A percentile compares a stretch with the other conserved stretches of the same genome.
Evolutionary conservation across 2,797 vertebrate species (phyloP).

Genomic region (Rhinichthys osculus): DNA sequence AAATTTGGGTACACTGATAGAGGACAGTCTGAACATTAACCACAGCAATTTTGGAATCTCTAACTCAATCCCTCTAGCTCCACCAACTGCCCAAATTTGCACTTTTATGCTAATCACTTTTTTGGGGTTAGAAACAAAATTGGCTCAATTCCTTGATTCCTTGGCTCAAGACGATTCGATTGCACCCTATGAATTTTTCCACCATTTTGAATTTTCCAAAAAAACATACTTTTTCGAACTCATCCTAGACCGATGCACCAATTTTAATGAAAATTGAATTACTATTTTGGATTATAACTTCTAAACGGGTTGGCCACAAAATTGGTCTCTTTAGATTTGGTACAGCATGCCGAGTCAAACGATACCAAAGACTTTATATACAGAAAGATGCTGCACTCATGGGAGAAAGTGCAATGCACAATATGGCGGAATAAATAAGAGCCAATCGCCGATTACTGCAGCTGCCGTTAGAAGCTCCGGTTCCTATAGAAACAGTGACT

Average conservation of each 20-base stretch:
- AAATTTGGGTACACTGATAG: not conserved
- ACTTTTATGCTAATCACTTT: not conserved
- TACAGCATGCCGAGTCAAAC: no score
- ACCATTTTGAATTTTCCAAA: not conserved
- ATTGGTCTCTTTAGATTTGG: no score
- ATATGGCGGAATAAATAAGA: no score
- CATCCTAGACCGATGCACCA: not conserved
- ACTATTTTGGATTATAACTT: no score
- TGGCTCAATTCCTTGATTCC: not conserved
- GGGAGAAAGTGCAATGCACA: no score
- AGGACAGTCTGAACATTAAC: not conserved
- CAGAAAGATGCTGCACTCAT: no score
- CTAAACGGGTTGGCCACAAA: no score
- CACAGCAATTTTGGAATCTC: not conserved
- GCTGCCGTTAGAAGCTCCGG: no score
- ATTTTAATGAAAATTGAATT: no score
- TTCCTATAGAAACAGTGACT: no score
- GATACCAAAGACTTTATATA: no score
- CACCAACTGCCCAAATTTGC: not conserved
- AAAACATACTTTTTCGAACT: rapidly evolving
- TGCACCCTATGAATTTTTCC: not conserved
- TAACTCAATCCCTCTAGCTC: not conserved
- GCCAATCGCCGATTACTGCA: no score
- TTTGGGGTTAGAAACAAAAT: not conserved
- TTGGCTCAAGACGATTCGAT: not conserved